Conservation (phyloP, 2,888 invertebrate genomes). For the Chymomyza fuscimana region DNA sequence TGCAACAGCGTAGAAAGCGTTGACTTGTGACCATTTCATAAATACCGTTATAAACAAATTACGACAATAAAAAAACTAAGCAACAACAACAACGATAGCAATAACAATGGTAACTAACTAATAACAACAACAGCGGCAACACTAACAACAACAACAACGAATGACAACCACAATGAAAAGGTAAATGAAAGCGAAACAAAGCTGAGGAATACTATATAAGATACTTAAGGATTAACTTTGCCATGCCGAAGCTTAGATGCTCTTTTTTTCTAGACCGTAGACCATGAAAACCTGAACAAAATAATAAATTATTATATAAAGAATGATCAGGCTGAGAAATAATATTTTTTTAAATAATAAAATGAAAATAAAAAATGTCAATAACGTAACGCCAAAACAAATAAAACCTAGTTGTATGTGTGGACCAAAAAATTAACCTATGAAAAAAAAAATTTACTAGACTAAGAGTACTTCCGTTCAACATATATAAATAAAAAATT, state of each 20-base stretch:
- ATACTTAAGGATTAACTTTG: background rate
- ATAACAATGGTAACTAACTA: constrained; percentile 28
- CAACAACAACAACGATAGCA: constrained; percentile 36
- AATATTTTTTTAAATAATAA: no score
- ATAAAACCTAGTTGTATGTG: no score
- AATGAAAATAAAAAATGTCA: no score
- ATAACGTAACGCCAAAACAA: no score
- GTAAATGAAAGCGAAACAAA: constrained; percentile 10
- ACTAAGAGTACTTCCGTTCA: no score
- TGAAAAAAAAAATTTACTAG: no score
- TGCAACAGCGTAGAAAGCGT: constrained; percentile 57
- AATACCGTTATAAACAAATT: constrained; percentile 75
- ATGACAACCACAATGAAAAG: background rate
- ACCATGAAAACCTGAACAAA: no score
- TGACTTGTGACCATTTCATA: constrained; percentile 78
- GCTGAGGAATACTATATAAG: background rate
- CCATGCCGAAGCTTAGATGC: background rate
- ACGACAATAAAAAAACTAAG: constrained; percentile 62
- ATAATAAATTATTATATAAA: no score
- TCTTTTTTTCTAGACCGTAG: background rate
- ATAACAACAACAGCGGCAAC: constrained; percentile 33
- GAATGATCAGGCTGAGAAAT: no score
- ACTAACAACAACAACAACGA: constrained; percentile 36
- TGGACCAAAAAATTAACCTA: no score
- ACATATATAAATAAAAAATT: no score